Base-by-base conservation (phyloP, 2,888 invertebrate species). In the Cordylochernes scorpioides region DNA sequence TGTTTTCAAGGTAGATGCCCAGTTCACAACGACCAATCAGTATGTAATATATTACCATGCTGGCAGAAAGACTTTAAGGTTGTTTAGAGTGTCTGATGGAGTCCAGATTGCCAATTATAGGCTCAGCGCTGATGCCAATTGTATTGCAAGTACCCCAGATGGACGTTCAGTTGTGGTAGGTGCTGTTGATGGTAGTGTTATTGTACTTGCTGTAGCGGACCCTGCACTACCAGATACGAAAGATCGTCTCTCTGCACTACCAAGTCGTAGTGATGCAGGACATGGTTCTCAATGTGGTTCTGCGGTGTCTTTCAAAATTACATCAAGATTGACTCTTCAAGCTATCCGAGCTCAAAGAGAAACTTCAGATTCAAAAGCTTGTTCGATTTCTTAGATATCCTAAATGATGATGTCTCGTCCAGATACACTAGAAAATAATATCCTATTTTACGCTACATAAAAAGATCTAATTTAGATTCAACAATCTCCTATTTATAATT, bases 31-130 rank as follows among this genome's bases (percentile, higher is more conserved):
- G 39, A 80, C 72, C 3, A 84, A 91, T 44, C 71, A 80, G 45
- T 88, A 94, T 45, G 91, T 91, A 3, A 64, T 91, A 28, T 94
- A 94, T 49, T 94, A 94, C 47, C 91, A 94, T 50, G 78, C 84
- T 41, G 91, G 91, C 0, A 67, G 75, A 45, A 80, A 86, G 53
- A 91, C 91, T 0, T 62, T 94, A 30, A 62, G 91, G 34, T 73
- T 91, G 1, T 91, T 91, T 52, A 71, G 82, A 43, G 72, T 82
- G 8, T 54, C 64, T 0, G 91, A 94, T 48, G 82, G 84, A 0
- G 67, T 71, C 49, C 68, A 77, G 59, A 71, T 94, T 39, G 88
- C 91, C 0, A 86, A 88, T 52, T 91, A 78, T 49, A 60, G 78
- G 17, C 70, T 82, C 10, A 36, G 78, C 42, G 80, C 84, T 0